Base-by-base conservation (phyloP, 2,888 invertebrate genomes). In the Copidosoma aretas region DNA sequence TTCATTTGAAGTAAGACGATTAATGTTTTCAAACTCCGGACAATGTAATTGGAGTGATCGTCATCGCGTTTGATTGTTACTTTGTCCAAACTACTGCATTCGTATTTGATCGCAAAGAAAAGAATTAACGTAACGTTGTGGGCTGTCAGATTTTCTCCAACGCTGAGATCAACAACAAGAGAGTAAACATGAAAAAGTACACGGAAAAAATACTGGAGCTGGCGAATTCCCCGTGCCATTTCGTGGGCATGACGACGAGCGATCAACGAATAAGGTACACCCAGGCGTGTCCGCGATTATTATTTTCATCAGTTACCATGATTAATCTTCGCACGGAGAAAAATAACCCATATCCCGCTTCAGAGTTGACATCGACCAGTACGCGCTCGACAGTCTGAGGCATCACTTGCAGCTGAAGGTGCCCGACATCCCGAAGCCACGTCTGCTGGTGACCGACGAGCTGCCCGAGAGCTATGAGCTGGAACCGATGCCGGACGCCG, bases 331-430 rank as follows among this genome's bases (percentile, higher is more conserved):
- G 17, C 3, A 46, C 14, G 12, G 10, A 10, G 8, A 46, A 14
- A 17, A 15, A 46, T 8, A 46, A 46, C 1, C 17, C 12, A 12
- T 15, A 46, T 46, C 51, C 56, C 32, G 60, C 68, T 62, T 10
- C 59, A 87, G 88, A 72, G 79, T 87, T 39, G 76, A 77, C 10
- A 82, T 86, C 1, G 85, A 87, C 25, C 5, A 61, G 0, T 21
- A 58, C 5, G 32, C 58, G 10, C n/a, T 60, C 22, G 51, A 59
- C 10, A 58, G 12, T 24, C 58, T 71, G n/a, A 58, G 59, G 10
- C 10, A 41, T 0, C 64, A 71, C 43, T 81, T 87, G n/a, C 79
- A 80, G 10, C 68, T 88, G 53, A 81, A 85, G 60, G 81, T 85
- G 12, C 85, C 84, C 49, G 73, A 79, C 0, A 77, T 77, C 3